Conservation (phyloP, 2,797 vertebrate genomes). For the Anguilla megastoma region DNA sequence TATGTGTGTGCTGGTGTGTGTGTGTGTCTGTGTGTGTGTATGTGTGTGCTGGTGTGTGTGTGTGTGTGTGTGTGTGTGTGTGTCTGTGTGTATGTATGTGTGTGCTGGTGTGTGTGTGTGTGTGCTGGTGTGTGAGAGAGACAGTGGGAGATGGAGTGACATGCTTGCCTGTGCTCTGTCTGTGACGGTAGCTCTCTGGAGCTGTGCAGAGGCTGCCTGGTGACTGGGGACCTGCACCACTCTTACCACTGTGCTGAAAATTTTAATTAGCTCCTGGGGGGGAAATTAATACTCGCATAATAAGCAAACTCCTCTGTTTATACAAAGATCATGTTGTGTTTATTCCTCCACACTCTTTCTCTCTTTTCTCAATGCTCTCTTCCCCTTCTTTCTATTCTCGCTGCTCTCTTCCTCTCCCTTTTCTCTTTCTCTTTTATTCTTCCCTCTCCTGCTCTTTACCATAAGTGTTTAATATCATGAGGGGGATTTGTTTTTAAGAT, state of each 20-base stretch:
- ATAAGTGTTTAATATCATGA: constrained; percentile 41
- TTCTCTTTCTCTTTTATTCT: neutral
- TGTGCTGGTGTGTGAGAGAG: constrained; percentile 20
- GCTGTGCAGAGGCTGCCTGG: constrained; percentile 49
- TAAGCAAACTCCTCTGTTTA: constrained; percentile 70
- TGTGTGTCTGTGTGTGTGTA: neutral
- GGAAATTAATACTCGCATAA: constrained; percentile 70
- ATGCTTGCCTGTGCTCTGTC: constrained; percentile 5
- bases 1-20: neutral
- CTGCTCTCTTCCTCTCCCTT: neutral
- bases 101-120: constrained; percentile 1
- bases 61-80: constrained; percentile 16
- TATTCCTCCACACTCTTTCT: constrained; percentile 41
- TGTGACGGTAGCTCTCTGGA: constrained; percentile 24
- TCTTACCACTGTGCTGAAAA: constrained; percentile 66
- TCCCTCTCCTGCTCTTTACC: constrained; percentile 38
- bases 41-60: neutral
- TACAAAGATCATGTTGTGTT: constrained; percentile 52
- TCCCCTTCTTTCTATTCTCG: constrained; percentile 19
- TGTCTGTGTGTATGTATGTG: constrained; percentile 25
- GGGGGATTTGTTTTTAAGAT: constrained; percentile 33
- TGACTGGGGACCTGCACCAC: constrained; percentile 64
- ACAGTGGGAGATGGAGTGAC: constrained; percentile 29
- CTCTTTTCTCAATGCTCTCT: neutral
- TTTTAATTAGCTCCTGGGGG: constrained; percentile 77